Conservation (phyloP, 2,797 vertebrate genomes). For the Acomys russatus region DNA sequence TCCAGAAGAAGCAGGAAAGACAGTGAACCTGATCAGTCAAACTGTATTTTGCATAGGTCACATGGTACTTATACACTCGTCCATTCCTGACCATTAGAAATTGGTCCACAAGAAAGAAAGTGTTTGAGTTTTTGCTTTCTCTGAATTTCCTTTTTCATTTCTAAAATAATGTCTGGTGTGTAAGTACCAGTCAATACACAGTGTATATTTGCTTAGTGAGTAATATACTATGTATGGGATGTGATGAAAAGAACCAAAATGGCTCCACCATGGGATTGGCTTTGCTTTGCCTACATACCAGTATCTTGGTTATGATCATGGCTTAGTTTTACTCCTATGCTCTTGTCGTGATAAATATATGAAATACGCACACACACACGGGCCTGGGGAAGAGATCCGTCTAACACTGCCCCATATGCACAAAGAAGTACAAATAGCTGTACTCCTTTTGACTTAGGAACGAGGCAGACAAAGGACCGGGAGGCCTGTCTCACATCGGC, state of each 20-base stretch:
- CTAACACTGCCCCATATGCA: not conserved
- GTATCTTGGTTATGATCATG: not conserved
- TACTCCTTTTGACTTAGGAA: not conserved
- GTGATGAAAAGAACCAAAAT: not conserved
- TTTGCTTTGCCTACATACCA: not conserved
- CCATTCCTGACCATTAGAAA: not conserved
- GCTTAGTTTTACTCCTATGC: not conserved
- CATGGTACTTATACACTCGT: not conserved
- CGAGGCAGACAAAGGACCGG: not conserved
- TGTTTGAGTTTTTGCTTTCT: not conserved
- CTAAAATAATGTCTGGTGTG: conserved; percentile 13
- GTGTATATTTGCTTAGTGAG: conserved; percentile 36
- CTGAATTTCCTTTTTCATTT: not conserved
- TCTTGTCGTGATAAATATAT: not conserved
- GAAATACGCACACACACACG: not conserved
- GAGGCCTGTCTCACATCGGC: not conserved
- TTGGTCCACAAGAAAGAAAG: not conserved
- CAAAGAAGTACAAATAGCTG: not conserved
- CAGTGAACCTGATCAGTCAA: not conserved
- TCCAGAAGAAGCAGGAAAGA: not conserved
- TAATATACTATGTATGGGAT: not conserved
- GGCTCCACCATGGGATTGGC: not conserved
- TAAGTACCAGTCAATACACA: not conserved
- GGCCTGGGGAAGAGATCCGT: not conserved
- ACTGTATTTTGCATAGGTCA: not conserved